phyloP scores from a whole-genome alignment of 2,797 vertebrate genomes.

The Falco concolor region DNA sequence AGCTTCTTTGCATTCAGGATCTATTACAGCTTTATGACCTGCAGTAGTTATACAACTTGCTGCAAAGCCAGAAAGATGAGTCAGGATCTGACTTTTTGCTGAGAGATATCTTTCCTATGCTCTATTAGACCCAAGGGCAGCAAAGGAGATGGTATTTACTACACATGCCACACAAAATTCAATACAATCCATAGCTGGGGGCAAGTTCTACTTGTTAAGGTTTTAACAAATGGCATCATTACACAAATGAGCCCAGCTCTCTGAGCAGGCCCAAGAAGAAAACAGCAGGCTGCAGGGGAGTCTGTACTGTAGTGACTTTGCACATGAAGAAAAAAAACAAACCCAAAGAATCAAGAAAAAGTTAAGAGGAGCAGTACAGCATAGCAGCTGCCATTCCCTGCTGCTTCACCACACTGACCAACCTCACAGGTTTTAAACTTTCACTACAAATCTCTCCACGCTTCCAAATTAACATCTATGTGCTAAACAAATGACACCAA shows the following conservation, averaged over 20 bases:
- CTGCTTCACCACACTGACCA: not conserved
- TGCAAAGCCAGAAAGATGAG: constrained; percentile 34
- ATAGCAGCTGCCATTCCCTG: not conserved
- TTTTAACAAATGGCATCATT: not conserved
- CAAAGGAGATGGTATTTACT: not conserved
- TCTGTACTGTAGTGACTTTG: not conserved
- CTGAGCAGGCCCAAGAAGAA: not conserved
- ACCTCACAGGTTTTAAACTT: not conserved
- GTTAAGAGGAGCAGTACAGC: not conserved
- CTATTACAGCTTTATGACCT: not conserved
- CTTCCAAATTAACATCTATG: not conserved
- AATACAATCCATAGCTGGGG: not conserved
- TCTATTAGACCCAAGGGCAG: not conserved
- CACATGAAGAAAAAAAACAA: not conserved
- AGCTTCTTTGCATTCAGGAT: not conserved
- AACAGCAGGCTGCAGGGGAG: not conserved
- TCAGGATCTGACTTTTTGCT: not conserved
- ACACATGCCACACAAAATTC: not conserved
- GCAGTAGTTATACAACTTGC: constrained; percentile 26
- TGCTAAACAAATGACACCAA: not conserved
- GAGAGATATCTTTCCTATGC: not conserved
- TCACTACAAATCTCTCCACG: not conserved
- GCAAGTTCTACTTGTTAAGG: not conserved
- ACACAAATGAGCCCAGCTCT: not conserved
- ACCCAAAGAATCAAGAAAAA: not conserved